These are phyloP conservation scores for Apaloderma vittatum DNA, from an alignment of 2,113 vertebrate species.

Conservation along the genomic window DNA sequence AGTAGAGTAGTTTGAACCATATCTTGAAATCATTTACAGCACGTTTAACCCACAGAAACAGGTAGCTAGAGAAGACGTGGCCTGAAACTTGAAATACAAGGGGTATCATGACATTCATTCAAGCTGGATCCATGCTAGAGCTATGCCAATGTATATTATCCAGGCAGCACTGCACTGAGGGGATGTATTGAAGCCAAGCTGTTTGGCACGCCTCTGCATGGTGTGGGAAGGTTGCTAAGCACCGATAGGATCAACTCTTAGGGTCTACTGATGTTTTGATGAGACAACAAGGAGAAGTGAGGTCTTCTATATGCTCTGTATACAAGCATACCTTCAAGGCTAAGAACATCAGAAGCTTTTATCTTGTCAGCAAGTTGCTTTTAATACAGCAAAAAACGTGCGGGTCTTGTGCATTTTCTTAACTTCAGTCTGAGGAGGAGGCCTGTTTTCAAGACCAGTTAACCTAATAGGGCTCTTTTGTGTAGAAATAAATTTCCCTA, in stretches of 20 bases:
- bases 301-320: background rate
- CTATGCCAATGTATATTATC: rapidly evolving
- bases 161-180: too few species aligned
- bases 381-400: background rate
- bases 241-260: background rate
- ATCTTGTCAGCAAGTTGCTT: background rate
- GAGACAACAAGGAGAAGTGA: background rate
- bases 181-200: background rate
- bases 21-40: background rate
- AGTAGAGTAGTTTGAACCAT: background rate
- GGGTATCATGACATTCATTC: background rate
- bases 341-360: background rate
- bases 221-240: background rate
- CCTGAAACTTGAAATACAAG: background rate
- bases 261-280: background rate
- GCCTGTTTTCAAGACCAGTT: background rate
- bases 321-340: background rate
- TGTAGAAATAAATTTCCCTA: background rate
- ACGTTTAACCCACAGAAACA: background rate
- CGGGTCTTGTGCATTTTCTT: background rate
- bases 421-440: background rate
- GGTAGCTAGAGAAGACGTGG: background rate
- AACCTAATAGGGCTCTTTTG: background rate
- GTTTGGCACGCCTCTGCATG: background rate
- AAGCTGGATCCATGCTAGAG: background rate